Conservation (phyloP, 2,888 invertebrate species). For the Lacanobia oleracea region DNA sequence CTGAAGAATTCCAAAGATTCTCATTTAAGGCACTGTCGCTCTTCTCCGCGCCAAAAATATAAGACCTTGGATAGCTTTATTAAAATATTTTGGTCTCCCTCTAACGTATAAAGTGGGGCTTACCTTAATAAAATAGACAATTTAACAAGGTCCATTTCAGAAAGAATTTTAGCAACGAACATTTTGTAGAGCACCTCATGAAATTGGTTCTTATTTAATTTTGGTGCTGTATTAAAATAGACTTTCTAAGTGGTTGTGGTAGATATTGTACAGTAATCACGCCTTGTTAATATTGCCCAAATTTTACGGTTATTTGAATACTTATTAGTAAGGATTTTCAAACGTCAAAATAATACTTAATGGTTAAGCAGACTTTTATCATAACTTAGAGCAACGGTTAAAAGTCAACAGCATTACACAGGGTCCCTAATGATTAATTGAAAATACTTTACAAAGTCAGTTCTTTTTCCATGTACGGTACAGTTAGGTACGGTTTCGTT, state of each 20-base stretch:
- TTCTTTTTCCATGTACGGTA: too few species aligned
- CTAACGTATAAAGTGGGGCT: constrained; percentile 1
- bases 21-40: constrained; percentile 25
- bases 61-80: constrained; percentile 25
- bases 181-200: background rate
- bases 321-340: too few species aligned
- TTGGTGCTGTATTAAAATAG: background rate
- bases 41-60: constrained; percentile 8
- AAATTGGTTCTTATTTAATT: constrained; percentile 16
- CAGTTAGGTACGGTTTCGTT: too few species aligned
- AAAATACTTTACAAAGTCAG: too few species aligned
- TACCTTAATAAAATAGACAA: constrained; percentile 25
- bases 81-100: constrained; percentile 36
- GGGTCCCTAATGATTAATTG: too few species aligned
- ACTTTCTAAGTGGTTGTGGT: background rate
- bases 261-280: too few species aligned
- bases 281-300: too few species aligned
- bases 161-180: constrained; percentile 11
- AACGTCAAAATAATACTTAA: too few species aligned
- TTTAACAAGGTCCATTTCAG: constrained; percentile 17
- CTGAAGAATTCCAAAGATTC: constrained; percentile 38
- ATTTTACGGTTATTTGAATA: too few species aligned
- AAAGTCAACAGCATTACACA: too few species aligned
- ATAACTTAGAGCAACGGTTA: too few species aligned
- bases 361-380: too few species aligned